Evolutionary conservation across 2,797 vertebrate species (phyloP), one percentile per base, ranked within the genome.

Genomic region (Xiphorhynchus erythropygius): DNA sequence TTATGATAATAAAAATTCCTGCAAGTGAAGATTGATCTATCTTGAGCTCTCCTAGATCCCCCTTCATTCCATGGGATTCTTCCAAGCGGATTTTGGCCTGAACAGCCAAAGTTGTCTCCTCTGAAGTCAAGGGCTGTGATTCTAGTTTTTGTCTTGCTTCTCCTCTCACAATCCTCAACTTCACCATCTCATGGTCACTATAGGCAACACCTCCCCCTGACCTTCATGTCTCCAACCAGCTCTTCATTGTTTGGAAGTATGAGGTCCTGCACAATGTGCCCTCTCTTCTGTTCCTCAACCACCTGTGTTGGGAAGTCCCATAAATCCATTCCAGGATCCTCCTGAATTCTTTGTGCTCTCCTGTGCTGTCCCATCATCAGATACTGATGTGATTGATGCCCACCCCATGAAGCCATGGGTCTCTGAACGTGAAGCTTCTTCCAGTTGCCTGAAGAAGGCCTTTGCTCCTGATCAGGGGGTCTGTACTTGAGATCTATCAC

Each of bases 401-500:
- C 50, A 18, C 19, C 13, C 13, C 35, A 44, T 18, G 28, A 69
- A 63, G n/a, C n/a, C 27, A 37, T 4, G 4, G 16, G 35, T 37
- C 56, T 83, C 9, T 75, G 41, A 75, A 74, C 17, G 14, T 32
- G 25, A 68, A 33, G 41, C 22, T 60, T 53, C 47, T 52, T 52
- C 35, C 16, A 24, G 21, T 41, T 52, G 30, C 50, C 47, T 35
- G 49, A 75, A 75, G 55, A 42, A 55, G 32, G 15, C 35, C 32
- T 82, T 55, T 69, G 23, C 49, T 69, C 23, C 35, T 30, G 13
- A 62, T 42, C 41, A 37, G 22, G 15, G 17, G 11, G 6, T 33
- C 46, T 0, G 0, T 28, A 75, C 55, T 35, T 49, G 32, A 82
- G 0, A 0, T 24, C 32, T n/a, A 24, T 41, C 13, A 69, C 53